A percentile compares a stretch with the other conserved stretches of the same genome.
phyloP scores from a whole-genome alignment of 2,797 vertebrate genomes.

The Orestias chungarensis region DNA sequence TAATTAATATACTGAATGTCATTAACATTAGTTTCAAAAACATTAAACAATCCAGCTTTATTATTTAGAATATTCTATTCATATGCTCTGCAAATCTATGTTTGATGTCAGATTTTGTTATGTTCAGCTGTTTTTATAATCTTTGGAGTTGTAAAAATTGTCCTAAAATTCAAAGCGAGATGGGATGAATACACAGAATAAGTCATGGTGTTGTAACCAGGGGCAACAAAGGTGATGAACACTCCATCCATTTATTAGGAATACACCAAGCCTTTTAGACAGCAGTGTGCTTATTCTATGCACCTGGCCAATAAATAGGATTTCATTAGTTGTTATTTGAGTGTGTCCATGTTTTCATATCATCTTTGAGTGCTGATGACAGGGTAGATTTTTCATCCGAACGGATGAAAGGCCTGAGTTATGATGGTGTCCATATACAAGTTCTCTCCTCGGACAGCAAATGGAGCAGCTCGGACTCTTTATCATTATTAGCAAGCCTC shows the following conservation, averaged over 20 bases:
- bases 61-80: not conserved
- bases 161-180: slow-evolving; percentile 24
- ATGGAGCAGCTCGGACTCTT: slow-evolving; percentile 62
- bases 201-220: slow-evolving; percentile 44
- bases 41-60: not conserved
- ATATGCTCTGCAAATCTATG: not conserved
- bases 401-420: slow-evolving; percentile 60
- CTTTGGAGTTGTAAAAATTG: slow-evolving; percentile 14
- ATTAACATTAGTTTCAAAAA: not conserved
- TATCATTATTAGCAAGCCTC: slow-evolving; percentile 71
- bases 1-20: not conserved
- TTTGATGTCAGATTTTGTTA: not conserved
- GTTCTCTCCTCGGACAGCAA: slow-evolving; percentile 53
- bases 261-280: slow-evolving; percentile 64
- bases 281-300: slow-evolving; percentile 25
- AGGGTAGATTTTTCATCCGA: slow-evolving; percentile 69
- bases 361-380: slow-evolving; percentile 65
- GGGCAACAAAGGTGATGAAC: slow-evolving; percentile 40
- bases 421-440: slow-evolving; percentile 61
- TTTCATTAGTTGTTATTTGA: slow-evolving; percentile 14
- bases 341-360: slow-evolving; percentile 54
- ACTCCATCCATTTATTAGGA: slow-evolving; percentile 66
- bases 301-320: slow-evolving; percentile 28
- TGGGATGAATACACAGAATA: slow-evolving; percentile 43
- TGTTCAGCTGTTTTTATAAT: not conserved